A percentile compares a stretch with the other conserved stretches of the same genome.
phyloP scores from a whole-genome alignment of 2,797 vertebrate species.

The Pipistrellus pipistrellus region DNA sequence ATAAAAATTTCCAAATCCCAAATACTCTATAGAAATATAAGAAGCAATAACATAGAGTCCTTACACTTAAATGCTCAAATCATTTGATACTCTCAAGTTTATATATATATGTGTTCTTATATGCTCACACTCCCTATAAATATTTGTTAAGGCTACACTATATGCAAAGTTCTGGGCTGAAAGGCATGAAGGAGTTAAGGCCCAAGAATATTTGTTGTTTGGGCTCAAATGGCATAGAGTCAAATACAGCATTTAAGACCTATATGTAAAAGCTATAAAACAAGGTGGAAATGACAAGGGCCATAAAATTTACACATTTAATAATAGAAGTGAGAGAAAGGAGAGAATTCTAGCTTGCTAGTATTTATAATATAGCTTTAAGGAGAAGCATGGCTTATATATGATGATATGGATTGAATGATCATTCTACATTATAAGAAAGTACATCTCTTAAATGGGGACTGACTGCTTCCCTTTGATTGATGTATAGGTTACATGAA shows the following conservation, averaged over 20 bases:
- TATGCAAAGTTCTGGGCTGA: background rate
- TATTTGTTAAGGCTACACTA: background rate
- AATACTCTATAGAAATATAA: conserved; percentile 25
- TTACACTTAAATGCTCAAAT: background rate
- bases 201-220: conserved; percentile 41
- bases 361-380: background rate
- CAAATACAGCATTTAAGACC: background rate
- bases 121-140: background rate
- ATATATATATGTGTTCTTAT: background rate
- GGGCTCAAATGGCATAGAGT: background rate
- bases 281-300: conserved; percentile 20
- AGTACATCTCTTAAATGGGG: background rate
- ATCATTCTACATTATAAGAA: background rate
- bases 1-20: conserved; percentile 25
- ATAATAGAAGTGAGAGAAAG: conserved; percentile 5
- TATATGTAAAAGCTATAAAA: conserved; percentile 31
- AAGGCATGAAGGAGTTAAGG: background rate
- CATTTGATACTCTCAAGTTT: background rate
- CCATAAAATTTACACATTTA: background rate
- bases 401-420: background rate
- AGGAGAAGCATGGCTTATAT: background rate
- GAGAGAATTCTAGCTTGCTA: background rate
- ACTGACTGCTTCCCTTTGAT: background rate
- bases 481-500: background rate
- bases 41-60: background rate